Conservation (phyloP, 2,888 invertebrate genomes). For the Asteroscopus sphinx region DNA sequence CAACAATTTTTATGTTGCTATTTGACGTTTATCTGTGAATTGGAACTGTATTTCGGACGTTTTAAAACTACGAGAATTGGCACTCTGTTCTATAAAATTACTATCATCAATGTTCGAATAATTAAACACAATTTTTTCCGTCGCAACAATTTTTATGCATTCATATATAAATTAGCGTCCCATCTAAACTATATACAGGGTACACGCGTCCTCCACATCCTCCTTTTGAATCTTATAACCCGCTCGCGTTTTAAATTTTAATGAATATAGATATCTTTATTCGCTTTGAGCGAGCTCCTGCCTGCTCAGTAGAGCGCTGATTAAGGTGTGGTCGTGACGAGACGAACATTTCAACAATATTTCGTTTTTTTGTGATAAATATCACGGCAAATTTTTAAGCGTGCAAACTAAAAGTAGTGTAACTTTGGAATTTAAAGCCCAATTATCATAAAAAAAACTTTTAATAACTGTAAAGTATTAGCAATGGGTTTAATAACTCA, state of each 20-base stretch:
- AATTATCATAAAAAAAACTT: too few species aligned
- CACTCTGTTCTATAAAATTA: too few species aligned
- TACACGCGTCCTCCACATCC: conserved; percentile 59
- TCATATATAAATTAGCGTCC: conserved; percentile 52
- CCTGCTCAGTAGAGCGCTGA: conserved; percentile 62
- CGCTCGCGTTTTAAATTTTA: conserved; percentile 87
- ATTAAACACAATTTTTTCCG: not conserved
- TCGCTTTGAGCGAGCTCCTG: conserved; percentile 78
- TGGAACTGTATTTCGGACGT: too few species aligned
- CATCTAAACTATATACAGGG: conserved; percentile 42
- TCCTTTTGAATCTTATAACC: conserved; percentile 83
- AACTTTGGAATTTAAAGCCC: not conserved
- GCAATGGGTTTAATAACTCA: too few species aligned
- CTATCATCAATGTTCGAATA: too few species aligned
- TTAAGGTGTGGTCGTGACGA: conserved; percentile 59
- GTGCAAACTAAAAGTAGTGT: not conserved
- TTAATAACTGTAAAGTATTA: too few species aligned
- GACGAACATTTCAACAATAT: conserved; percentile 22
- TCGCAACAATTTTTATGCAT: conserved; percentile 17
- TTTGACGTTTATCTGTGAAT: too few species aligned
- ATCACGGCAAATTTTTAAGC: too few species aligned
- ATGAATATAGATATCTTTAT: conserved; percentile 88
- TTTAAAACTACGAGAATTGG: too few species aligned
- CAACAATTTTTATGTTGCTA: too few species aligned
- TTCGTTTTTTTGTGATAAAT: not conserved